These are phyloP conservation scores for Laticauda colubrina DNA, from an alignment of 2,113 vertebrate genomes.

Conservation along the genomic window DNA sequence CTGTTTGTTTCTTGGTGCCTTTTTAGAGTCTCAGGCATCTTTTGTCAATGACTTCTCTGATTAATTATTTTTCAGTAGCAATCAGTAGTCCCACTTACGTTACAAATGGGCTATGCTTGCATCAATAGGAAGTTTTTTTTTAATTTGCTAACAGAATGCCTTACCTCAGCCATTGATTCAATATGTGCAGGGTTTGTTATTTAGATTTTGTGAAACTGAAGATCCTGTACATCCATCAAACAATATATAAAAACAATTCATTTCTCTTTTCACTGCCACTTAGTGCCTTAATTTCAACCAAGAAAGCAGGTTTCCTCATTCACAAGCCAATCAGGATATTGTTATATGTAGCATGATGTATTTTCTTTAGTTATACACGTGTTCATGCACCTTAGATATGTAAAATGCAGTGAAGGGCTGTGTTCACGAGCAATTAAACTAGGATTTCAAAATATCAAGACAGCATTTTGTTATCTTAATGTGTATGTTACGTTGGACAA, in stretches of 20 bases:
- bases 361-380: constrained; percentile 56
- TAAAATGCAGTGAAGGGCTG: constrained; percentile 62
- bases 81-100: constrained; percentile 68
- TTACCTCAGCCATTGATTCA: constrained; percentile 69
- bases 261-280: constrained; percentile 72
- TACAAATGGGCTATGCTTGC: constrained; percentile 73
- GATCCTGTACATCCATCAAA: constrained; percentile 50
- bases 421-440: constrained; percentile 60
- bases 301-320: constrained; percentile 72
- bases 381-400: constrained; percentile 63
- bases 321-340: constrained; percentile 65
- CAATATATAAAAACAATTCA: constrained; percentile 43
- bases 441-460: constrained; percentile 57
- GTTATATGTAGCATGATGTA: constrained; percentile 58
- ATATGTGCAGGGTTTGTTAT: constrained; percentile 57
- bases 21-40: constrained; percentile 59
- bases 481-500: constrained; percentile 57
- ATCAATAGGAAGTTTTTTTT: constrained; percentile 68
- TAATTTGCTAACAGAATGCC: constrained; percentile 75
- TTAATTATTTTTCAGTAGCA: constrained; percentile 37
- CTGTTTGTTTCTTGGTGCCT: constrained; percentile 75
- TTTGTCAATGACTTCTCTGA: constrained; percentile 53
- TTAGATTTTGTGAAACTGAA: constrained; percentile 46
- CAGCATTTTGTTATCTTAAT: constrained; percentile 55
- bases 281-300: constrained; percentile 79